Conservation (phyloP, 1,140 invertebrate genomes). For the Antheraea pernyi region DNA sequence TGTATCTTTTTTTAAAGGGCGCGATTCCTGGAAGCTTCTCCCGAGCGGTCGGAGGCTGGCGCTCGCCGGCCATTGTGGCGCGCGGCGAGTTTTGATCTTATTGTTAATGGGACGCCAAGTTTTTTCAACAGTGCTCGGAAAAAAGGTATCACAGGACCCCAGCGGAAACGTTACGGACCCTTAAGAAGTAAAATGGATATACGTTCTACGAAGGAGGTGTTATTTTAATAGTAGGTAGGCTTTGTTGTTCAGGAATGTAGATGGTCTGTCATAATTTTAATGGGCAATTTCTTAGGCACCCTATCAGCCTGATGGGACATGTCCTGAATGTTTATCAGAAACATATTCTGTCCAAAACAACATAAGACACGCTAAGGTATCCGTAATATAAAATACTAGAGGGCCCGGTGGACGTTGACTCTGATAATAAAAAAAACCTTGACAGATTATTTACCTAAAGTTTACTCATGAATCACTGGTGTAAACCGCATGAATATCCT, state of each 20-base stretch:
- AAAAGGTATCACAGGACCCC: conserved; percentile 74
- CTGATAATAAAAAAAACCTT: too few relatives aligned
- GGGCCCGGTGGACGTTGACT: too few relatives aligned
- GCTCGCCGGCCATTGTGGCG: conserved; percentile 70
- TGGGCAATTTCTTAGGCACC: conserved; percentile 62
- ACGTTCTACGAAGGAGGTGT: conserved; percentile 74
- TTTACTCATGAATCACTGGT: too few relatives aligned
- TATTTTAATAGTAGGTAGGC: conserved; percentile 73
- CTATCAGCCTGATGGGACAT: conserved; percentile 43
- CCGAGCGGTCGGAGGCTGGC: conserved; percentile 67
- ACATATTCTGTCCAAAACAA: neutral
- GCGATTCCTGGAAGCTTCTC: conserved; percentile 69
- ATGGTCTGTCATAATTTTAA: conserved; percentile 76
- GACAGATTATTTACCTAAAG: too few relatives aligned
- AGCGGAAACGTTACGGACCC: conserved; percentile 75
- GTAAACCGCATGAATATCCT: too few relatives aligned
- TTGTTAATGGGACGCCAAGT: conserved; percentile 77
- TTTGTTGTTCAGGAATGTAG: conserved; percentile 77
- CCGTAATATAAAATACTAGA: neutral
- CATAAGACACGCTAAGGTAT: neutral
- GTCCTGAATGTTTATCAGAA: conserved; percentile 49
- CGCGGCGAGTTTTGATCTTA: conserved; percentile 78
- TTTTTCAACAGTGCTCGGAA: conserved; percentile 68
- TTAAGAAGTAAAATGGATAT: conserved; percentile 74
- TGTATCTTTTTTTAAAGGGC: conserved; percentile 66